Evolutionary conservation across 2,888 invertebrate species (phyloP).

Genomic region (Blastobasis lacticolella): DNA sequence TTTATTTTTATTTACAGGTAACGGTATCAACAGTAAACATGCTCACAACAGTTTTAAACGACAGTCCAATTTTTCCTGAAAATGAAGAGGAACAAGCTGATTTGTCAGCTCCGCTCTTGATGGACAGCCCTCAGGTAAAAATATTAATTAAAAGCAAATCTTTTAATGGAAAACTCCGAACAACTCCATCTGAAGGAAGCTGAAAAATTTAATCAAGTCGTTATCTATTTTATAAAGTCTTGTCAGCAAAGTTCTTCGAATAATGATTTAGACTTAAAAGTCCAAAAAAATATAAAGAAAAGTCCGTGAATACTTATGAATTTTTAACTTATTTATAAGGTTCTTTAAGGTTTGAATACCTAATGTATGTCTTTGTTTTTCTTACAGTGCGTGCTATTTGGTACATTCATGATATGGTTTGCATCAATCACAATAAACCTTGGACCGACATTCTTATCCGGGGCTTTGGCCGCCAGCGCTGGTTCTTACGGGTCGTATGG

Average conservation of each 20-base stretch:
- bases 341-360: no score
- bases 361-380: constrained; percentile 18
- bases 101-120: constrained; percentile 81
- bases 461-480: constrained; percentile 86
- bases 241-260: no score
- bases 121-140: constrained; percentile 85
- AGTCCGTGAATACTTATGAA: no score
- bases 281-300: no score
- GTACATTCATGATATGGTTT: constrained; percentile 95
- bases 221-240: no score
- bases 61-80: constrained; percentile 89
- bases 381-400: constrained; percentile 89
- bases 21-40: constrained; percentile 94
- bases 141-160: not conserved
- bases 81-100: constrained; percentile 81
- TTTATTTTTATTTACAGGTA: constrained; percentile 48
- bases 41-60: constrained; percentile 89
- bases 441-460: constrained; percentile 89
- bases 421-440: constrained; percentile 92
- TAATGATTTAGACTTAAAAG: no score
- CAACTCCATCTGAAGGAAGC: not conserved
- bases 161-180: not conserved
- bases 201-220: no score
- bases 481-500: constrained; percentile 80
- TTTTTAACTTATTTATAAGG: no score